Evolutionary conservation across 1,140 invertebrate species (phyloP), one percentile per base, ranked within the genome.

Genomic region (Chrysoperla carnea): DNA sequence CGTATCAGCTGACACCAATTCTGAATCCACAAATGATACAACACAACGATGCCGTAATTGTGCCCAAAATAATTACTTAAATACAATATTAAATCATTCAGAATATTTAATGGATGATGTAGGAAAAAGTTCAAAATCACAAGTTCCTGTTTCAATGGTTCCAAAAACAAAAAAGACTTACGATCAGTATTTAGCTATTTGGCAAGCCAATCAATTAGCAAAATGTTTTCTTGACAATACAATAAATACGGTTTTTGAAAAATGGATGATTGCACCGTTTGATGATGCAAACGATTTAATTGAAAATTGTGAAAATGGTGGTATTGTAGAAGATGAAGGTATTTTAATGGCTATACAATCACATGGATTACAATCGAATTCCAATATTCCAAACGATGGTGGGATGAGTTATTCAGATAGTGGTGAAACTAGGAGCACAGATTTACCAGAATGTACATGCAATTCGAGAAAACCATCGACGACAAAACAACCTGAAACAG

Each of bases 141-240:
- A 57, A 40, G 51, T 53, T 36, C 56, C 56, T 23, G 41, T 55
- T 9, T 54, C 52, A 14, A 39, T 57, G 37, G 52, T 54, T 0
- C 52, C 47, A 41, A 46, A 50, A 1, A 49, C 49, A 29, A 48
- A 33, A 8, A 55, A 49, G 41, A 53, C 49, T 48, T 65, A 72
- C 46, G 68, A 71, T 46, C 63, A 69, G 47, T 69, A 64, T 50
- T 62, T 71, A 51, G 58, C 60, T 17, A 60, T 67, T 52, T 82
- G 78, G 78, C 78, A 83, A 53, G 70, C 70, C 11, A 70, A 68
- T 61, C 78, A 81, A 62, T 65, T 78, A 45, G 73, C 72, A 2
- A 75, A 75, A 59, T 73, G 75, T 40, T 75, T 72, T 58, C 65
- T 81, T 29, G 78, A 83, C 49, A 82, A 83, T 58, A 73, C 71